Percentiles rank a stretch among this genome's conserved stretches.
Conservation (phyloP, 1,140 invertebrate genomes). For the Schlechtendalia chinensis region DNA sequence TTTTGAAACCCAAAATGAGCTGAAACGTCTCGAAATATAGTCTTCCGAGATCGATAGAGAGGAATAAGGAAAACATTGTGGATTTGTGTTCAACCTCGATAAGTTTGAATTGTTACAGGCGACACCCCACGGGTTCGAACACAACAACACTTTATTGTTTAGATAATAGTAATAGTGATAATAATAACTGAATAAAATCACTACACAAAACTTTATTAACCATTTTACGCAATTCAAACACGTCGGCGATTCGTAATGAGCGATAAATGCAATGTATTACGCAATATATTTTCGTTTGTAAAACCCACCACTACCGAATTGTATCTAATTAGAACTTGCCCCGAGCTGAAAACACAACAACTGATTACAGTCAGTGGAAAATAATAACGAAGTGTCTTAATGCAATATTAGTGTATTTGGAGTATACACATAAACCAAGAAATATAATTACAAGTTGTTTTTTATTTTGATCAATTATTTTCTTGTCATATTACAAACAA, state of each 20-base stretch:
- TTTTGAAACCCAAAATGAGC: not conserved
- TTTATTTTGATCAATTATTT: not conserved
- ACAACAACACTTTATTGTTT: too few relatives aligned
- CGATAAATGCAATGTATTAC: not conserved
- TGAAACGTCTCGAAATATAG: not conserved
- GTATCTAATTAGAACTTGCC: not conserved
- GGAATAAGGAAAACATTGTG: not conserved
- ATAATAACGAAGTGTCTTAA: too few relatives aligned
- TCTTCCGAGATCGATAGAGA: not conserved
- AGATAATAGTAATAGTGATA: too few relatives aligned
- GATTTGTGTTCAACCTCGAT: not conserved
- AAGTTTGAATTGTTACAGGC: conserved; percentile 33
- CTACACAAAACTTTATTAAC: not conserved
- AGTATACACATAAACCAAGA: too few relatives aligned
- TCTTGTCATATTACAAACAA: not conserved
- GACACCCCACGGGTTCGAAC: too few relatives aligned
- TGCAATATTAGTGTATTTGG: too few relatives aligned
- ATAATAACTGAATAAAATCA: not conserved
- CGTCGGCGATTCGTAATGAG: not conserved
- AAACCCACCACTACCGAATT: not conserved
- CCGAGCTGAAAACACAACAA: not conserved
- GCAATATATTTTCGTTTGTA: not conserved
- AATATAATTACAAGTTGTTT: not conserved
- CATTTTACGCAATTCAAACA: not conserved
- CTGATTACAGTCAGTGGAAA: too few relatives aligned